phyloP scores from a whole-genome alignment of 1,140 invertebrate genomes.

The Drosophila sucinea region DNA sequence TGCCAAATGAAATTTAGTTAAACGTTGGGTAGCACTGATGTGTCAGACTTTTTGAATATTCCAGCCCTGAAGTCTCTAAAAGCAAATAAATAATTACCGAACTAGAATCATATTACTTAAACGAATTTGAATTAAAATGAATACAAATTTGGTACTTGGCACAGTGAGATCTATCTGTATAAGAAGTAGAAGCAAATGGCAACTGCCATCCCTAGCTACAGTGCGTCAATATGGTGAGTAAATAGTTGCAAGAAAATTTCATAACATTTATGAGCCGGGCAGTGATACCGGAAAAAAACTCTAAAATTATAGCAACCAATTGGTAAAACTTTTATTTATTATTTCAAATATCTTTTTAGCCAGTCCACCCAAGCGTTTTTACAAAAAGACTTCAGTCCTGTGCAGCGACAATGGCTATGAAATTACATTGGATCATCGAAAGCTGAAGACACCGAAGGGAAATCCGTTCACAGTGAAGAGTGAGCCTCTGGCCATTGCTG shows the following conservation, averaged over 20 bases:
- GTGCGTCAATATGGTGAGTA: slow-evolving; percentile 60
- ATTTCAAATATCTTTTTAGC: slow-evolving; percentile 34
- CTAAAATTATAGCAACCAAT: neutral
- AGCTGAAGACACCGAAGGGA: slow-evolving; percentile 94
- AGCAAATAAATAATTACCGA: too few relatives aligned
- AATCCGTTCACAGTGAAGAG: slow-evolving; percentile 90
- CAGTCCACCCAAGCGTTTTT: slow-evolving; percentile 87
- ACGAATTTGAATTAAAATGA: slow-evolving; percentile 36
- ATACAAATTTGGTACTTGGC: slow-evolving; percentile 24
- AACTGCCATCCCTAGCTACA: neutral
- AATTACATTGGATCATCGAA: slow-evolving; percentile 91
- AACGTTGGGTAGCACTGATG: too few relatives aligned
- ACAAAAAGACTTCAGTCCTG: slow-evolving; percentile 87
- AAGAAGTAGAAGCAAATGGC: slow-evolving; percentile 18
- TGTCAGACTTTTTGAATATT: too few relatives aligned
- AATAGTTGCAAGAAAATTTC: slow-evolving; percentile 41
- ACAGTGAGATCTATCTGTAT: slow-evolving; percentile 38
- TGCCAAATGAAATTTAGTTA: too few relatives aligned
- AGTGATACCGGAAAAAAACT: neutral
- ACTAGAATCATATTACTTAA: too few relatives aligned
- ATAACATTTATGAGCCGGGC: slow-evolving; percentile 47
- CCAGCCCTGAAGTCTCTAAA: too few relatives aligned
- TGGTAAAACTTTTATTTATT: neutral
- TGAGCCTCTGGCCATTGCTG: slow-evolving; percentile 94
- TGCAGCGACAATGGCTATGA: slow-evolving; percentile 87